Base-by-base conservation (phyloP, 2,888 invertebrate genomes). In the Cartodere bifasciata region DNA sequence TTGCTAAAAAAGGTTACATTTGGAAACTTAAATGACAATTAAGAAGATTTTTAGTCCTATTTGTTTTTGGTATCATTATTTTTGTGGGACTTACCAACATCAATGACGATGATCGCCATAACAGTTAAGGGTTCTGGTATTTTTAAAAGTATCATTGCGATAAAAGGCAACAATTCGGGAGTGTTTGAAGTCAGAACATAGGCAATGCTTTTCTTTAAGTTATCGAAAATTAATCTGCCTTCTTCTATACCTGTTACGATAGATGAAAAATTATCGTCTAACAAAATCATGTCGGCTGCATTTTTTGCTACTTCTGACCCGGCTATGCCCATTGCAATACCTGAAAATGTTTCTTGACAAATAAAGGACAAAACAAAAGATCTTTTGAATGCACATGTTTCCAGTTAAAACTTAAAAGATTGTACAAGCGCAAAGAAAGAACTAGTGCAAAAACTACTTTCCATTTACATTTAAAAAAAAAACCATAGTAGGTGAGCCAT, bases 261-360 rank as follows among this genome's bases (percentile, higher is more conserved):
- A 0, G 84, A 82, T 1, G 84, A 78, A 52, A 87, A 86, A 58
- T 86, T 86, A 49, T 86, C 86, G 46, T 86, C 86, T 59, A 86
- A 65, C 32, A 86, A 60, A 49, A 87, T 83, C 67, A 87, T 84
- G 52, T 88, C 87, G 5, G 87, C 86, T 1, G 86, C 84, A 55
- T 86, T 82, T 60, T 86, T 85, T 4, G 77, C 75, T 5, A 75
- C 80, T 48, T 80, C 80, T 9, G 77, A 75, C 6, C 79, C 79
- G 25, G 74, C 65, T 29, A 80, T 78, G 7, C 80, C 81, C 80
- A 81, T 80, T 2, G 80, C 77, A 16, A 80, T 67, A 15, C 34
- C 33, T 32, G 15, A 24, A 23, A 26, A 7, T 12, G 10, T n/a
- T n/a, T n/a, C n/a, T n/a, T n/a, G n/a, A n/a, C n/a, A n/a, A n/a